Evolutionary conservation across 2,113 vertebrate genomes (phyloP).

Genomic region (Otis tarda): DNA sequence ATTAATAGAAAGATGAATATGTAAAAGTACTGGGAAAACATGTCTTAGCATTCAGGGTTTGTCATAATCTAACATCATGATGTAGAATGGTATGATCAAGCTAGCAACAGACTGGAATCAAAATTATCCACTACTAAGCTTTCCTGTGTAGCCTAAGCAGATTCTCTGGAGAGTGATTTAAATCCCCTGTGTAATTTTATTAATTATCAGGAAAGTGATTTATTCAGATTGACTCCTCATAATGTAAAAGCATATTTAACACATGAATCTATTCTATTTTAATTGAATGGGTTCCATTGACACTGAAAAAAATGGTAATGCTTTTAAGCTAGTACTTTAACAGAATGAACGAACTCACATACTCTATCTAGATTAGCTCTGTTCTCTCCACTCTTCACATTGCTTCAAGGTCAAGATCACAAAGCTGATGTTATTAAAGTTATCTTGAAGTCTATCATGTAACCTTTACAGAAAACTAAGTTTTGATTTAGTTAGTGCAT

Average conservation of each 20-base stretch:
- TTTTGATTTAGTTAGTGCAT: background rate
- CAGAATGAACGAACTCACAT: background rate
- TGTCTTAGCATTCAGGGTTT: background rate
- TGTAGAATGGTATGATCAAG: background rate
- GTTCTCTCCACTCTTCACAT: background rate
- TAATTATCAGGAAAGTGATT: slow-evolving; percentile 6
- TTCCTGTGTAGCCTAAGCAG: background rate
- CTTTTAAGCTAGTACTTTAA: background rate
- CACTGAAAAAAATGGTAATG: background rate
- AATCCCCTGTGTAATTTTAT: background rate
- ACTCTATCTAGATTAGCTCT: background rate
- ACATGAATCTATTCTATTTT: background rate
- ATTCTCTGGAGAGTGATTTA: background rate
- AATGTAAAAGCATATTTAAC: background rate
- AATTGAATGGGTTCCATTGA: background rate
- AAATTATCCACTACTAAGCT: background rate
- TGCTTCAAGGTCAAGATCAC: background rate
- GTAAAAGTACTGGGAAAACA: background rate
- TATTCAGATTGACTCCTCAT: background rate
- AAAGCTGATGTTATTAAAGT: background rate
- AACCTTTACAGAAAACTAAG: background rate
- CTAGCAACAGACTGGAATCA: background rate
- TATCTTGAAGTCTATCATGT: background rate
- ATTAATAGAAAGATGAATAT: slow-evolving; percentile 23
- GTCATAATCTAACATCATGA: background rate